These are phyloP conservation scores for Apamea sordens DNA, from an alignment of 2,888 invertebrate genomes.

Conservation along the genomic window DNA sequence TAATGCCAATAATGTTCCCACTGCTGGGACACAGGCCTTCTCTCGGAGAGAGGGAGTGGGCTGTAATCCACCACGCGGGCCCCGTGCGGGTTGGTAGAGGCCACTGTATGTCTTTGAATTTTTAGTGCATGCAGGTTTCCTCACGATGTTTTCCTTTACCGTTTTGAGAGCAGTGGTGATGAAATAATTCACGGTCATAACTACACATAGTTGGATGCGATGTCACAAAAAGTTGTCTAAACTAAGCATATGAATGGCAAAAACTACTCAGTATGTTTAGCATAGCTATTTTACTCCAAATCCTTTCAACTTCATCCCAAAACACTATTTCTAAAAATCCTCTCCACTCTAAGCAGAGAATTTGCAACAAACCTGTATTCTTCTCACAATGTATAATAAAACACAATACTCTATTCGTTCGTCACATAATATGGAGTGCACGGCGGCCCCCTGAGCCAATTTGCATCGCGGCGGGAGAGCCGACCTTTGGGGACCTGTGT, in stretches of 20 bases:
- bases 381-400: constrained; percentile 61
- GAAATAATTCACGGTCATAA: not conserved
- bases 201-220: not conserved
- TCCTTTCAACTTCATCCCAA: constrained; percentile 25
- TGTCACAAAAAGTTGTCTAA: not conserved
- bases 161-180: not conserved
- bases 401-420: constrained; percentile 67
- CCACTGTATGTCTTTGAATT: not conserved
- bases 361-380: constrained; percentile 60
- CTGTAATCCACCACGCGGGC: not conserved
- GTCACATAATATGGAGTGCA: constrained; percentile 77
- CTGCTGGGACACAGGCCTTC: not conserved
- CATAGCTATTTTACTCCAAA: constrained; percentile 19
- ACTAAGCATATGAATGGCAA: not conserved
- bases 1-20: not conserved
- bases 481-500: constrained; percentile 66
- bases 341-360: constrained; percentile 39
- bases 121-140: not conserved
- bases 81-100: not conserved
- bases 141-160: not conserved
- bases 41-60: not conserved
- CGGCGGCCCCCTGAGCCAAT: constrained; percentile 73
- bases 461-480: constrained; percentile 72
- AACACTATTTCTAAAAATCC: constrained; percentile 36
- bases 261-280: not conserved